phyloP scores from a whole-genome alignment of 2,113 vertebrate species.

The Takifugu flavidus region DNA sequence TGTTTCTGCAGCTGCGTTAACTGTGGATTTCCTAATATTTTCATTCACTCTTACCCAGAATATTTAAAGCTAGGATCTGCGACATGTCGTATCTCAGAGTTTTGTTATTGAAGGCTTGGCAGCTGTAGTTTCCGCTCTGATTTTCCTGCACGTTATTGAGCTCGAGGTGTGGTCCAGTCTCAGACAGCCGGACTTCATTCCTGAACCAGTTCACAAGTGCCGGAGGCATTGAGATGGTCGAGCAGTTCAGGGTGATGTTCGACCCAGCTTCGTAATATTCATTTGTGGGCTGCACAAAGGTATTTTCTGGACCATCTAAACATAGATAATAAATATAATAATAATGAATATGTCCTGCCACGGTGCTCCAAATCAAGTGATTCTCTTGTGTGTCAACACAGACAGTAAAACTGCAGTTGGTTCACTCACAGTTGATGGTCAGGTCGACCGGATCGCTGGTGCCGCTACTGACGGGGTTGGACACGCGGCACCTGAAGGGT shows the following conservation, averaged over 20 bases:
- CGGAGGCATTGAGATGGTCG: slow-evolving; percentile 9
- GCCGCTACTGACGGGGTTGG: slow-evolving; percentile 16
- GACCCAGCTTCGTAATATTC: slow-evolving; percentile 28
- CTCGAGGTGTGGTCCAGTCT: slow-evolving; percentile 30
- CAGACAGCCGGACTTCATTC: slow-evolving; percentile 26
- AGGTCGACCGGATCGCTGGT: slow-evolving; percentile 13
- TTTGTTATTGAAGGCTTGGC: slow-evolving; percentile 40
- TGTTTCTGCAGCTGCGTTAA: background rate
- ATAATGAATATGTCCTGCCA: too few relatives aligned
- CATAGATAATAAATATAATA: too few relatives aligned
- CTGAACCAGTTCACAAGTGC: slow-evolving; percentile 29
- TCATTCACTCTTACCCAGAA: slow-evolving; percentile 31
- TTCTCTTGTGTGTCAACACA: too few relatives aligned
- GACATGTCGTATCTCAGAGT: slow-evolving; percentile 30
- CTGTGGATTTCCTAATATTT: background rate
- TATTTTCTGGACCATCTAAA: slow-evolving; percentile 57
- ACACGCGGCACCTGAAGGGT: slow-evolving; percentile 17
- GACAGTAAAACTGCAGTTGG: background rate
- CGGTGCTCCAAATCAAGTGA: background rate
- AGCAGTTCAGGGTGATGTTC: slow-evolving; percentile 48
- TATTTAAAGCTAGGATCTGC: slow-evolving; percentile 19
- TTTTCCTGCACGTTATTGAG: slow-evolving; percentile 42
- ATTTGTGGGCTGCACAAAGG: slow-evolving; percentile 1
- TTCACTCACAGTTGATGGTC: slow-evolving; percentile 32
- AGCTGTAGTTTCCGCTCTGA: slow-evolving; percentile 52